Evolutionary conservation across 2,797 vertebrate species (phyloP).

Genomic region (Tragelaphus oryx): DNA sequence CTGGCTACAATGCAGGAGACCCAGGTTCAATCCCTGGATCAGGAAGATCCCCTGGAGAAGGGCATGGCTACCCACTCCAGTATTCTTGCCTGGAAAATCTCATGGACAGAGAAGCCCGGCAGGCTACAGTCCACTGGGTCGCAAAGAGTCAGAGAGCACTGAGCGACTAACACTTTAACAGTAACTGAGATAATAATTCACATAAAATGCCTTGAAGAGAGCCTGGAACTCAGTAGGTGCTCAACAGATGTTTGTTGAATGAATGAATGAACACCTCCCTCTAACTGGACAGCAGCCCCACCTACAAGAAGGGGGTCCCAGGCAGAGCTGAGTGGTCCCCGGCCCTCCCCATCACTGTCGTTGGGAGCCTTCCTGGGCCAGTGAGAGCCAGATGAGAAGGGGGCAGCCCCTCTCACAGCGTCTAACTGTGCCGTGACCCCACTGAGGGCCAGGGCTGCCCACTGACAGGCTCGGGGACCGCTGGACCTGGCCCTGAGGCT

Average conservation of each 20-base stretch:
- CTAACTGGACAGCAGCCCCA: neutral
- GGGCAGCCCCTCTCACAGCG: neutral
- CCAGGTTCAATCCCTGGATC: neutral
- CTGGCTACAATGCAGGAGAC: neutral
- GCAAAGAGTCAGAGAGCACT: fast-evolving
- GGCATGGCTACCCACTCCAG: neutral
- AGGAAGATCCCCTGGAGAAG: neutral
- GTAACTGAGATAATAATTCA: neutral
- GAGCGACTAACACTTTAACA: neutral
- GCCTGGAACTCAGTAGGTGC: neutral
- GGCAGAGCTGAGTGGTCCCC: neutral
- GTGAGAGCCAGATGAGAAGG: neutral
- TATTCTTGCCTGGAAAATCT: neutral
- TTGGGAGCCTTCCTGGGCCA: neutral
- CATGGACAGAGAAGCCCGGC: neutral
- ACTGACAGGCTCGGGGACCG: neutral
- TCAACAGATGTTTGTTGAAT: neutral
- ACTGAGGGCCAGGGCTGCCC: neutral
- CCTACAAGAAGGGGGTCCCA: neutral
- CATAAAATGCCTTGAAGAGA: neutral
- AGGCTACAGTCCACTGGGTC: neutral
- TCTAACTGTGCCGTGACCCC: neutral
- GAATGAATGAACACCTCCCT: neutral
- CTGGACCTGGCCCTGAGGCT: neutral
- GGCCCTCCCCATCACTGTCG: neutral